Conservation (phyloP, 1,140 invertebrate genomes). For the Tetramorium simillimum region DNA sequence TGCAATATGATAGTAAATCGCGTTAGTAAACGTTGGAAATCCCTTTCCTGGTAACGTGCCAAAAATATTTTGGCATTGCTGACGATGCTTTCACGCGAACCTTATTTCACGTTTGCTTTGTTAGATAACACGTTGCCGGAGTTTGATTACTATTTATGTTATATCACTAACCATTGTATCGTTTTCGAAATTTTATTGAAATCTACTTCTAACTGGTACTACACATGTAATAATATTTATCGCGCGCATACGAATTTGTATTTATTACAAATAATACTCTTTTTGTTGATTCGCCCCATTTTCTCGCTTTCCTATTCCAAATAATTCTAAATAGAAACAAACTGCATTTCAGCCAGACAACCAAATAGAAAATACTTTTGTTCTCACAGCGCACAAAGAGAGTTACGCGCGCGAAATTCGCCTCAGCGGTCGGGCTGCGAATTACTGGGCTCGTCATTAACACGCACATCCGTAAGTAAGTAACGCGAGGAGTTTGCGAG, state of each 20-base stretch:
- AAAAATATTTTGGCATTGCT: conserved; percentile 30
- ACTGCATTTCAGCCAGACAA: not conserved
- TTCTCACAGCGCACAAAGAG: not conserved
- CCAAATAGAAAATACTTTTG: conserved; percentile 2
- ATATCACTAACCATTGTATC: not conserved
- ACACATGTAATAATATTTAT: not conserved
- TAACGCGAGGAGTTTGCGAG: conserved; percentile 41
- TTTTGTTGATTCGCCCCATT: not conserved
- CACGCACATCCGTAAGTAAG: conserved; percentile 46
- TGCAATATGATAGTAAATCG: conserved; percentile 9
- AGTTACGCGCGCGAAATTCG: not conserved
- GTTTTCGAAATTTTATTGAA: not conserved
- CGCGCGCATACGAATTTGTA: not conserved
- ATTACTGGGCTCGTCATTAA: conserved; percentile 23
- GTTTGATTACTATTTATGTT: not conserved
- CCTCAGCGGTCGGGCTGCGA: not conserved
- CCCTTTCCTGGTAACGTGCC: conserved; percentile 2
- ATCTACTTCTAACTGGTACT: not conserved
- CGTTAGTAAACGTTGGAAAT: conserved; percentile 22
- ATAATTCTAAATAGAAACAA: conserved; percentile 2
- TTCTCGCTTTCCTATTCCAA: not conserved
- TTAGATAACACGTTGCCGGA: conserved; percentile 7
- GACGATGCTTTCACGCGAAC: conserved; percentile 7
- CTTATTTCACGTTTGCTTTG: conserved; percentile 27
- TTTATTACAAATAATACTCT: not conserved